These are phyloP conservation scores for Drosophila kuntzei DNA, from an alignment of 2,888 invertebrate species.

Conservation along the genomic window DNA sequence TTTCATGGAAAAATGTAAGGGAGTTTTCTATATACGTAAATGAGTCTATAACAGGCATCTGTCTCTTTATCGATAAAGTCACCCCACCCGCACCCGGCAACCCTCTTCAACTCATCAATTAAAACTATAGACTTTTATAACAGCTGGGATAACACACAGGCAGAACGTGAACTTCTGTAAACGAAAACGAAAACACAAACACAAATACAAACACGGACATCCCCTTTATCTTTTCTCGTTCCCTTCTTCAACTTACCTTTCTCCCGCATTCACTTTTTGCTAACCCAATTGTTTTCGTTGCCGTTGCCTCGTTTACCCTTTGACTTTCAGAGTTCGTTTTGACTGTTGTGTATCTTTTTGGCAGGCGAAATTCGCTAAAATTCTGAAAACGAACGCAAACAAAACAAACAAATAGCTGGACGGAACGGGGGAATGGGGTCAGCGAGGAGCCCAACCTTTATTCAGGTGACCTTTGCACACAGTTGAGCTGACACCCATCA, in stretches of 20 bases:
- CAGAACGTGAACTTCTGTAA: conserved; percentile 41
- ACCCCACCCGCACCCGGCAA: conserved; percentile 39
- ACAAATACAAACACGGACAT: conserved; percentile 33
- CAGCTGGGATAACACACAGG: conserved; percentile 46
- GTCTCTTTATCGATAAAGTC: conserved; percentile 49
- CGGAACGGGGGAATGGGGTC: conserved; percentile 4
- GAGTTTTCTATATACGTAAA: background rate
- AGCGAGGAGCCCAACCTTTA: conserved; percentile 58
- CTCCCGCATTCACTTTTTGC: conserved; percentile 9
- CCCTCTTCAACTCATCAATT: conserved; percentile 79
- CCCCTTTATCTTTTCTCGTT: background rate
- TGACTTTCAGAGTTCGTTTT: conserved; percentile 70
- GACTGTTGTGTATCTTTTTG: conserved; percentile 62
- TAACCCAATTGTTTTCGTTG: conserved; percentile 62
- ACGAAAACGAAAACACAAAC: conserved; percentile 62
- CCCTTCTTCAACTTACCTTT: background rate
- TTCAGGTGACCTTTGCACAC: conserved; percentile 60
- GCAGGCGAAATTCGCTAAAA: conserved; percentile 62
- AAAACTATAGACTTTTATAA: conserved; percentile 51
- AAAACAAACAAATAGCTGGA: conserved; percentile 67
- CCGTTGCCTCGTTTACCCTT: conserved; percentile 68
- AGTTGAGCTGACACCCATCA: conserved; percentile 41
- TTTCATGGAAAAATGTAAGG: background rate
- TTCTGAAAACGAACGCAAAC: conserved; percentile 73
- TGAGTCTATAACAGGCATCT: background rate